Evolutionary conservation across 2,797 vertebrate species (phyloP).

Genomic region (Sebastes matsubarae): DNA sequence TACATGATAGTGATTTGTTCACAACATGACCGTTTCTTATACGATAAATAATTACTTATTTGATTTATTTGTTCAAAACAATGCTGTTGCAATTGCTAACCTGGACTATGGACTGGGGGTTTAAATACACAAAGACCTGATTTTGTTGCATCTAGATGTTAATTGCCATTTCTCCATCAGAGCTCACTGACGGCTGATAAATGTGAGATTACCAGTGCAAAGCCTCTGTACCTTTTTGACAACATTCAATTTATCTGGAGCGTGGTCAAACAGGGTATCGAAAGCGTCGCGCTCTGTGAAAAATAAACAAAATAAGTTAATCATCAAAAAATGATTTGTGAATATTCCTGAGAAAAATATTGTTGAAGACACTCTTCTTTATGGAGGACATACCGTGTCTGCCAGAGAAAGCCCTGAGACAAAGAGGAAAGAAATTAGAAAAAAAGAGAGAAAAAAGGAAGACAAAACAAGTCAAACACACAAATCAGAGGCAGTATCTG

Average conservation of each 20-base stretch:
- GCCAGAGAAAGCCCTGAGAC: conserved; percentile 92
- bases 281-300: conserved; percentile 93
- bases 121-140: background rate
- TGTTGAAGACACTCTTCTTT: background rate
- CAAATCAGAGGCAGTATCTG: background rate
- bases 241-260: conserved; percentile 96
- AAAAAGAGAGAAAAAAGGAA: background rate
- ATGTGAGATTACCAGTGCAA: background rate
- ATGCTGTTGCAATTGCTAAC: background rate
- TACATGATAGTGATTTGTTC: too few relatives aligned
- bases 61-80: too few relatives aligned
- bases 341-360: background rate
- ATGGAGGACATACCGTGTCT: conserved; percentile 88
- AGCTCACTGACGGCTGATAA: background rate
- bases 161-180: background rate
- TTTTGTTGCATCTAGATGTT: background rate
- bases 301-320: background rate
- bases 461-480: background rate
- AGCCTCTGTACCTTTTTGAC: conserved; percentile 91
- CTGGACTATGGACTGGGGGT: background rate
- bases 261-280: conserved; percentile 96
- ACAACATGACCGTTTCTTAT: too few relatives aligned
- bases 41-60: too few relatives aligned
- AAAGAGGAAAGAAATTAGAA: too few relatives aligned
- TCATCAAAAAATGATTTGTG: background rate